Conservation (phyloP, 2,888 invertebrate species). For the Bembecia ichneumoniformis region DNA sequence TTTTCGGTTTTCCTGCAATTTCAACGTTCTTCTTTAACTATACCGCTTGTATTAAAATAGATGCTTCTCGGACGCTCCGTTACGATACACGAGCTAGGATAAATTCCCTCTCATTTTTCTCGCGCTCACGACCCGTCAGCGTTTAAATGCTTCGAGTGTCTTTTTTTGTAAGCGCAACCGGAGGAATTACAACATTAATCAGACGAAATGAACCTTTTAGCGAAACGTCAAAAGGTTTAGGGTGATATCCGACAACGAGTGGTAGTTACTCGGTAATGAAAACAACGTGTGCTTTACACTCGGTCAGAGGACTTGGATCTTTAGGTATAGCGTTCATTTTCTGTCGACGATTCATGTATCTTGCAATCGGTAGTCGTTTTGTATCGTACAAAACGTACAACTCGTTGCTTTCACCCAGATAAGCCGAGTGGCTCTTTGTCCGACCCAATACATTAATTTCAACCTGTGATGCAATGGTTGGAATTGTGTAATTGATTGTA, state of each 20-base stretch:
- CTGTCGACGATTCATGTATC: conserved; percentile 11
- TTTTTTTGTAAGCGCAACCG: conserved; percentile 48
- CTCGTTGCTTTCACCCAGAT: conserved; percentile 55
- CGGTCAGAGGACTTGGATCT: conserved; percentile 9
- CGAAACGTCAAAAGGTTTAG: conserved; percentile 63
- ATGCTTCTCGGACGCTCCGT: conserved; percentile 27
- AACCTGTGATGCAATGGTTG: conserved; percentile 42
- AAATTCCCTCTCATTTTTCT: conserved; percentile 56
- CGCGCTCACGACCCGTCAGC: conserved; percentile 43
- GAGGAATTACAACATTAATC: conserved; percentile 64
- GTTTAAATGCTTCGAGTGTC: conserved; percentile 50
- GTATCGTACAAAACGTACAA: conserved; percentile 16
- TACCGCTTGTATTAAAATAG: conserved; percentile 37
- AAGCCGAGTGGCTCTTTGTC: conserved; percentile 50
- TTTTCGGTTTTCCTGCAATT: neutral
- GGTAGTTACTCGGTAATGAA: conserved; percentile 43
- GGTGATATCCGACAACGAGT: conserved; percentile 47
- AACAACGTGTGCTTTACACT: conserved; percentile 39
- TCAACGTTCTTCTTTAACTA: conserved; percentile 9
- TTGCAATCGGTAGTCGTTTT: conserved; percentile 32
- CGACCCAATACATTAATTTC: conserved; percentile 54
- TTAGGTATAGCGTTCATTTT: no score
- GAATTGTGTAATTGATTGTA: conserved; percentile 56
- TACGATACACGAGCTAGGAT: conserved; percentile 45
- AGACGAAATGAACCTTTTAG: conserved; percentile 64